phyloP scores from a whole-genome alignment of 2,888 invertebrate species.

The Synanthedon formicaeformis region DNA sequence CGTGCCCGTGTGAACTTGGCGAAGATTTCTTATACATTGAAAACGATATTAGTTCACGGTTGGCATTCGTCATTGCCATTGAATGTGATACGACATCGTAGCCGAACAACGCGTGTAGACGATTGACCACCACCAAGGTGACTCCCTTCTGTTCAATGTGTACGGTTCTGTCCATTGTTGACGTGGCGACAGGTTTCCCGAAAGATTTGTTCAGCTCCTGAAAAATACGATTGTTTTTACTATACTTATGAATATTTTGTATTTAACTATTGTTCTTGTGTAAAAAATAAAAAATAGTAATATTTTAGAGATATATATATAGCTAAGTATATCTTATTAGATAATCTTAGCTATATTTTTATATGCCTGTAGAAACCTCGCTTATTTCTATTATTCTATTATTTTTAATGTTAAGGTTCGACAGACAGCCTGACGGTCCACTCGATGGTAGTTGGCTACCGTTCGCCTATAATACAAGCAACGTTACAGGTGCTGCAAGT shows the following conservation, averaged over 20 bases:
- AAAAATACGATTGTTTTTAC: conserved; percentile 4
- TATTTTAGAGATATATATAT: too few species aligned
- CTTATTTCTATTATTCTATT: too few species aligned
- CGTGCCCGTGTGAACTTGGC: conserved; percentile 21
- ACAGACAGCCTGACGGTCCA: too few species aligned
- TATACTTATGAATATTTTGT: background rate
- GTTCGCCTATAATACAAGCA: too few species aligned
- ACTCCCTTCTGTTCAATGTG: conserved; percentile 52
- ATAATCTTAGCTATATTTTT: too few species aligned
- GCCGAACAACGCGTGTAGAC: conserved; percentile 56
- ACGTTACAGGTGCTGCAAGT: too few species aligned
- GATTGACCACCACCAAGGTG: conserved; percentile 56
- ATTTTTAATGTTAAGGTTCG: too few species aligned
- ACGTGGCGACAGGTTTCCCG: conserved; percentile 39
- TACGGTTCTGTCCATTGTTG: conserved; percentile 45
- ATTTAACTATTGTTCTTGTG: too few species aligned
- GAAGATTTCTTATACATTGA: conserved; percentile 60
- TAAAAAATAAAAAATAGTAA: too few species aligned
- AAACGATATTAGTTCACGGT: conserved; percentile 60
- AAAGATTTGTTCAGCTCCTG: conserved; percentile 58
- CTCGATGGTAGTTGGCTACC: too few species aligned
- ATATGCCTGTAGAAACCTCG: too few species aligned
- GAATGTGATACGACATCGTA: conserved; percentile 63
- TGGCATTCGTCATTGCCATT: conserved; percentile 64
- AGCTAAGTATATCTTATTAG: too few species aligned